Evolutionary conservation across 2,113 vertebrate genomes (phyloP).

Genomic region (Hemiscyllium ocellatum): DNA sequence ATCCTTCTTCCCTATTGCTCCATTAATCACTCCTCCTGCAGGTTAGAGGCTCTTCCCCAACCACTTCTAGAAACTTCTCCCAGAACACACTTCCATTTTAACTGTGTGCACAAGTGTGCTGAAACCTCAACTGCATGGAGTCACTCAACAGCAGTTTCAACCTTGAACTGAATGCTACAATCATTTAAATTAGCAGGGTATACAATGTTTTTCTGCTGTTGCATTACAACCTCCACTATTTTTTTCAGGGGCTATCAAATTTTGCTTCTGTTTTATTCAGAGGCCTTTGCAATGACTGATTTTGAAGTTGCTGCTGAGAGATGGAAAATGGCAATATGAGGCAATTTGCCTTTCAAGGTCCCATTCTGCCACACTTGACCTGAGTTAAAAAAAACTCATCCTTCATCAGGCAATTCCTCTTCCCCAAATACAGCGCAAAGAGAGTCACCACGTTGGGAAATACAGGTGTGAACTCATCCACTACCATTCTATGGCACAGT

Average conservation of each 20-base stretch:
- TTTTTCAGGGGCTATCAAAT: too few relatives aligned
- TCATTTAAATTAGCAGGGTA: too few relatives aligned
- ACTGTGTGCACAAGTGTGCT: neutral
- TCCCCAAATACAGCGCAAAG: neutral
- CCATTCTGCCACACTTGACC: too few relatives aligned
- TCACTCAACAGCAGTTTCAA: neutral
- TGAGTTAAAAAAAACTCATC: neutral
- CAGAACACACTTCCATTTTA: neutral
- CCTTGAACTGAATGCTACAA: too few relatives aligned
- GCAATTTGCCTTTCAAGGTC: neutral
- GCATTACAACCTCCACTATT: too few relatives aligned
- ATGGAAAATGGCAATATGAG: neutral
- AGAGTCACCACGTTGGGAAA: slow-evolving; percentile 6
- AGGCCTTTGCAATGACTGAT: neutral
- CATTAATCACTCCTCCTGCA: neutral
- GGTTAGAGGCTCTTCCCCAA: neutral
- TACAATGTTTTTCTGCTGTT: too few relatives aligned
- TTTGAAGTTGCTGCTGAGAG: neutral
- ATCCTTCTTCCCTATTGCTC: neutral
- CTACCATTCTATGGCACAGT: neutral
- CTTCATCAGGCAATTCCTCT: neutral
- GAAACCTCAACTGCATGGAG: neutral
- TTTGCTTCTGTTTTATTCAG: neutral
- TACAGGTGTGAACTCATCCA: neutral
- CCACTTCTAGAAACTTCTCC: neutral